phyloP scores from a whole-genome alignment of 2,113 vertebrate species.

The Perccottus glenii region DNA sequence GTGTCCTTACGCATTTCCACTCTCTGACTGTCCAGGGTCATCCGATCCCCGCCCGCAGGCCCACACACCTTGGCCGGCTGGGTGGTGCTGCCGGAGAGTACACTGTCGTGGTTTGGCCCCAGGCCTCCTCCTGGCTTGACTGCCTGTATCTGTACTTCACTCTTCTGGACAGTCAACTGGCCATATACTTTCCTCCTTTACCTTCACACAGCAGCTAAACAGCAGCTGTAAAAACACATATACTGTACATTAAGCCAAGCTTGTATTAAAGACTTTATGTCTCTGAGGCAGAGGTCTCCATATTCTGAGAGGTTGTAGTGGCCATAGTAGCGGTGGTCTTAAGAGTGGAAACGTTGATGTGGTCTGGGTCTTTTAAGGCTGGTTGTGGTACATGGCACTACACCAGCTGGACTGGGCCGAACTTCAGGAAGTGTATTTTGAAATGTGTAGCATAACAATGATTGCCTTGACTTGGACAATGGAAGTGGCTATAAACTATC shows the following conservation, averaged over 20 bases:
- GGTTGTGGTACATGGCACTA: slow-evolving; percentile 43
- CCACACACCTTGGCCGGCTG: slow-evolving; percentile 80
- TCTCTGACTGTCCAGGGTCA: slow-evolving; percentile 54
- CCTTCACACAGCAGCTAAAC: slow-evolving; percentile 60
- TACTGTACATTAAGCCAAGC: slow-evolving; percentile 62
- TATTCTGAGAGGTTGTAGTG: slow-evolving; percentile 55
- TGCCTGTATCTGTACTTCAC: slow-evolving; percentile 49
- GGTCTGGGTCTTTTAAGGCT: slow-evolving; percentile 50
- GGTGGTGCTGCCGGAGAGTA: slow-evolving; percentile 74
- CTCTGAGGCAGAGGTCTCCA: slow-evolving; percentile 38
- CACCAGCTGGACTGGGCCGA: slow-evolving; percentile 57
- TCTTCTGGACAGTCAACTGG: slow-evolving; percentile 59
- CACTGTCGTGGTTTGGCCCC: slow-evolving; percentile 79
- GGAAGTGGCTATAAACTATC: slow-evolving; percentile 48
- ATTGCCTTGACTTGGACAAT: slow-evolving; percentile 56
- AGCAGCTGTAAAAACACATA: slow-evolving; percentile 77
- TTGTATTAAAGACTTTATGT: slow-evolving; percentile 70
- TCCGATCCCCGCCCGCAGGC: slow-evolving; percentile 56
- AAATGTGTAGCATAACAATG: slow-evolving; percentile 52
- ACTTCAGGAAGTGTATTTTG: slow-evolving; percentile 55
- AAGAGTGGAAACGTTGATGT: slow-evolving; percentile 67
- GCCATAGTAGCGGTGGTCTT: slow-evolving; percentile 66
- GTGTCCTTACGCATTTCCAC: slow-evolving; percentile 34
- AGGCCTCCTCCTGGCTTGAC: slow-evolving; percentile 48
- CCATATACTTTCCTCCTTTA: slow-evolving; percentile 52